Conservation (phyloP, 2,797 vertebrate genomes). For the Manis javanica region DNA sequence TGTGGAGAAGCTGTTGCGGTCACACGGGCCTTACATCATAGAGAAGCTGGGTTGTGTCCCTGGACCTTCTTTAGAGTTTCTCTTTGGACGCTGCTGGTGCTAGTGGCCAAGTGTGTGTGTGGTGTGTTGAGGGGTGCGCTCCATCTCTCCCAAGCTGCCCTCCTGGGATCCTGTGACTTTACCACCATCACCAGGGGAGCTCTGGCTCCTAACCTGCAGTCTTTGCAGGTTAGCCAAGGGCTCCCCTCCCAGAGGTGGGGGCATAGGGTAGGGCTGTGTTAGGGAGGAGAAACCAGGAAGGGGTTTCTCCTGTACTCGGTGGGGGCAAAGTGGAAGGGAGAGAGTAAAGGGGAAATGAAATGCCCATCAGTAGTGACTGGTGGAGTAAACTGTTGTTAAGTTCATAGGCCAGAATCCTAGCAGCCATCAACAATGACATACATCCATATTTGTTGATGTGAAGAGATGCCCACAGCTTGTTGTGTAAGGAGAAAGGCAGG, state of each 20-base stretch:
- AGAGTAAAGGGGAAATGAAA: neutral
- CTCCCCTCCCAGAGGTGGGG: neutral
- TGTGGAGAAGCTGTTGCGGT: rapidly evolving
- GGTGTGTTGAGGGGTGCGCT: neutral
- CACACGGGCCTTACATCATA: neutral
- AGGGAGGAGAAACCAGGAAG: neutral
- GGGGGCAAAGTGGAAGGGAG: neutral
- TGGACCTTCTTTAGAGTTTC: neutral
- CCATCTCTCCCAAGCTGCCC: neutral
- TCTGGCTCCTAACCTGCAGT: neutral
- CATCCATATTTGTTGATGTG: neutral
- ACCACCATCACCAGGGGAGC: neutral
- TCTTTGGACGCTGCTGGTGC: neutral
- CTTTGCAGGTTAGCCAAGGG: neutral
- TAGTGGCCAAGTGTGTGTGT: neutral
- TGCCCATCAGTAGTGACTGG: neutral
- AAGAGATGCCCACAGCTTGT: neutral
- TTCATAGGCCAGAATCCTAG: neutral
- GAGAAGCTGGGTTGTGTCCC: neutral
- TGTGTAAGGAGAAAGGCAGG: neutral
- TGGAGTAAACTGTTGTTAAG: neutral
- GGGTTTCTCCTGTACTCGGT: neutral
- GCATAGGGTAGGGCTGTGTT: no score
- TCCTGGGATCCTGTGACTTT: neutral
- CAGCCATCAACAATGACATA: rapidly evolving